phyloP scores from a whole-genome alignment of 2,797 vertebrate genomes.

The Halcyon badia region DNA sequence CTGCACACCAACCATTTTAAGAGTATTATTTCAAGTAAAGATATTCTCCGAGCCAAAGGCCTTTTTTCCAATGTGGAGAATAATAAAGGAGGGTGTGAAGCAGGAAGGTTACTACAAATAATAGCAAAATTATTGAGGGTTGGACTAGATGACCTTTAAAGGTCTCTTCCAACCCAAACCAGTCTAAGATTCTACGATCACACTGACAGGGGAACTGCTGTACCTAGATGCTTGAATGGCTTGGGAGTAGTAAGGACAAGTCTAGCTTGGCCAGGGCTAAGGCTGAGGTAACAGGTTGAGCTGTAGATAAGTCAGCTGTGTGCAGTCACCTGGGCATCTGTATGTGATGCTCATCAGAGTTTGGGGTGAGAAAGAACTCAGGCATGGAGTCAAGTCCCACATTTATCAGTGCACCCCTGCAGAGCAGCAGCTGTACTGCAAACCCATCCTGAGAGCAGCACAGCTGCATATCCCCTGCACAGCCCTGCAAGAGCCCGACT shows the following conservation, averaged over 20 bases:
- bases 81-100: background rate
- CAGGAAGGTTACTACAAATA: background rate
- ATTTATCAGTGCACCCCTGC: background rate
- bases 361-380: background rate
- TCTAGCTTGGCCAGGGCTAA: background rate
- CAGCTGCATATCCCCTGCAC: background rate
- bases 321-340: background rate
- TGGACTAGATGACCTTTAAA: background rate
- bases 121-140: background rate
- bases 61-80: background rate
- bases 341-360: background rate
- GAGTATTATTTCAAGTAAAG: background rate
- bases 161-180: background rate
- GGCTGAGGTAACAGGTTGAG: background rate
- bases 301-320: background rate
- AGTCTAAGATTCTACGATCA: too few relatives aligned
- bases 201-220: background rate
- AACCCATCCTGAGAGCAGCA: background rate
- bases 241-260: background rate
- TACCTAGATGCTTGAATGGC: background rate
- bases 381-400: background rate
- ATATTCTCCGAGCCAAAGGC: background rate
- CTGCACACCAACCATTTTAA: background rate
- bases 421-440: background rate
- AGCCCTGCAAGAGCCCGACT: background rate